These are phyloP conservation scores for Macroramphosus scolopax DNA, from an alignment of 2,797 vertebrate species.

Conservation along the genomic window DNA sequence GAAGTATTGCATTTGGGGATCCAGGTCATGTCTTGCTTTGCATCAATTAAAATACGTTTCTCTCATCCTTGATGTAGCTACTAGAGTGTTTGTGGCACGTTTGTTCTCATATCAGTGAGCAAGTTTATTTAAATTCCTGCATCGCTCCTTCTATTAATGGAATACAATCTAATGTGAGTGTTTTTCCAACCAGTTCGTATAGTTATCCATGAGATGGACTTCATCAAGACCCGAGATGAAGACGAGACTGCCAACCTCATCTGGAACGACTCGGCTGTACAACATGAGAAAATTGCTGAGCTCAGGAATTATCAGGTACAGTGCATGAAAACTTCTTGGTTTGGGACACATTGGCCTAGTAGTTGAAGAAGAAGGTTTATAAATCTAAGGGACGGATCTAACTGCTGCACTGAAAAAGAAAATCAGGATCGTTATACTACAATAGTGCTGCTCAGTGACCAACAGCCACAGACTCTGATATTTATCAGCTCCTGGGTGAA, in stretches of 20 bases:
- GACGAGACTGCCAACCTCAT: conserved; percentile 98
- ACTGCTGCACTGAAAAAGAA: too few relatives aligned
- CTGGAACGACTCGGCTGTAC: conserved; percentile 95
- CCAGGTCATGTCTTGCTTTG: conserved; percentile 11
- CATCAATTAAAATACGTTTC: not conserved
- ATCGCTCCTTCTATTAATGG: not conserved
- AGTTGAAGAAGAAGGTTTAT: conserved; percentile 17
- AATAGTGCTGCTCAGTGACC: conserved; percentile 11
- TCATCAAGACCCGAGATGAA: conserved; percentile 90
- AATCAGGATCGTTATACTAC: conserved; percentile 12
- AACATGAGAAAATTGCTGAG: conserved; percentile 97
- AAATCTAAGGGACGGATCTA: too few relatives aligned
- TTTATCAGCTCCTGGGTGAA: conserved; percentile 4
- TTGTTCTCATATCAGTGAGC: not conserved
- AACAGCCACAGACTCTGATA: conserved; percentile 6
- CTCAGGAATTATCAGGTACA: conserved; percentile 96
- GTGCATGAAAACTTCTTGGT: conserved; percentile 7
- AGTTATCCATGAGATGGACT: conserved; percentile 89
- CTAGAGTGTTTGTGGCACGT: not conserved
- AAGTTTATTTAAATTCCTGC: conserved; percentile 10
- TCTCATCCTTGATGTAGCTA: conserved; percentile 6
- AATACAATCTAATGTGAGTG: conserved; percentile 20
- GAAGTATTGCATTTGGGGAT: conserved; percentile 28
- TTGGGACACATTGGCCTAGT: not conserved
- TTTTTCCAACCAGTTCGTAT: conserved; percentile 83